These are phyloP conservation scores for Mirza zaza DNA, from an alignment of 2,113 vertebrate genomes.

Conservation along the genomic window DNA sequence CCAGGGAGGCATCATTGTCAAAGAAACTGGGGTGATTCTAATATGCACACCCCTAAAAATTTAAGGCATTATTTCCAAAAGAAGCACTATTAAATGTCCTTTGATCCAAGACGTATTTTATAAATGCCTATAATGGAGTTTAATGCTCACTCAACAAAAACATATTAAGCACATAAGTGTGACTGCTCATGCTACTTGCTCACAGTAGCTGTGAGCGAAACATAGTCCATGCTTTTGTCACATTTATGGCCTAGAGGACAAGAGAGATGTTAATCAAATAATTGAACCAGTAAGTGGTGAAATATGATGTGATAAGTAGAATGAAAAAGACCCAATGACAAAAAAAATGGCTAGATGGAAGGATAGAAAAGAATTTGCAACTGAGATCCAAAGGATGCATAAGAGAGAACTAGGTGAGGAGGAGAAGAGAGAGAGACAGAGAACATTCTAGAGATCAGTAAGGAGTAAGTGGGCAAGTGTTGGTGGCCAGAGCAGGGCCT, in stretches of 20 bases:
- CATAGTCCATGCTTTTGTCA: not conserved
- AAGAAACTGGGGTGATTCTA: not conserved
- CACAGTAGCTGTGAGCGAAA: not conserved
- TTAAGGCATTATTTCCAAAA: not conserved
- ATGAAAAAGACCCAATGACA: not conserved
- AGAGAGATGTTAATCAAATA: not conserved
- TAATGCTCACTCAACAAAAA: constrained; percentile 35
- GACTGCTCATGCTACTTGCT: not conserved
- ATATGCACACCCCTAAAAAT: not conserved
- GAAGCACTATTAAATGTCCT: not conserved
- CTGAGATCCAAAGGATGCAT: not conserved
- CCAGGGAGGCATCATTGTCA: not conserved
- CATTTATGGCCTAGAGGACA: not conserved
- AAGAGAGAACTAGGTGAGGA: not conserved
- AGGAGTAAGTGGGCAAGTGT: not conserved
- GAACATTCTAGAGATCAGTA: not conserved
- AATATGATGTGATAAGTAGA: not conserved
- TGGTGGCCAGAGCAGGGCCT: not conserved
- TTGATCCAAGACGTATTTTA: constrained; percentile 17
- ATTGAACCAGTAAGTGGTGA: not conserved
- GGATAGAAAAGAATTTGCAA: not conserved
- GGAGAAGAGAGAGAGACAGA: not conserved
- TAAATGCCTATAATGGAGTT: not conserved
- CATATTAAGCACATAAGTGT: not conserved
- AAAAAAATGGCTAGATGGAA: not conserved